Percentiles rank a stretch among this genome's conserved stretches.
These are phyloP conservation scores for Ferdinandea cuprea DNA, from an alignment of 2,888 invertebrate genomes.

Conservation along the genomic window DNA sequence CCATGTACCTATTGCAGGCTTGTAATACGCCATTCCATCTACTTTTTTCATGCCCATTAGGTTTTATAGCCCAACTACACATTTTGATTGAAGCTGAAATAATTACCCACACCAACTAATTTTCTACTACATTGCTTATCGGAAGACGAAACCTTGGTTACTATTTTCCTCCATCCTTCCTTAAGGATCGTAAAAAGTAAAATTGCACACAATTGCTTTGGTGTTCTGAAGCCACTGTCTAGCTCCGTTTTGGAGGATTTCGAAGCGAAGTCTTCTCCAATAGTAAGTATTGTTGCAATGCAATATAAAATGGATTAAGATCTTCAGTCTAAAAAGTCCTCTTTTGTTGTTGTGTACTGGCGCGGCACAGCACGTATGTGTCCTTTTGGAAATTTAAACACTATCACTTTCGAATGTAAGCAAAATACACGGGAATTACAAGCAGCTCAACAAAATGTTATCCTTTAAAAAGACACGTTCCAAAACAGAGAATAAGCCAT, in stretches of 20 bases:
- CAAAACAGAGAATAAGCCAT: slow-evolving; percentile 50
- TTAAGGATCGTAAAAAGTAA: slow-evolving; percentile 7
- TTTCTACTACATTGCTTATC: slow-evolving; percentile 46
- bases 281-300: no score
- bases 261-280: slow-evolving; percentile 51
- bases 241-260: slow-evolving; percentile 24
- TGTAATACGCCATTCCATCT: no score
- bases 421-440: slow-evolving; percentile 68
- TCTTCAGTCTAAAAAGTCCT: slow-evolving; percentile 48
- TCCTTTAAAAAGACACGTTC: slow-evolving; percentile 70
- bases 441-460: slow-evolving; percentile 69
- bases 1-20: no score
- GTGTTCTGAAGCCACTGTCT: slow-evolving; percentile 12
- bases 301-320: slow-evolving; percentile 64
- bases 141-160: slow-evolving; percentile 7
- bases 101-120: slow-evolving; percentile 54
- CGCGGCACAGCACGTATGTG: slow-evolving; percentile 38
- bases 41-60: no score
- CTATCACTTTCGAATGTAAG: slow-evolving; percentile 72
- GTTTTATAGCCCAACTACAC: slow-evolving; percentile 46
- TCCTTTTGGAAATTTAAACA: slow-evolving; percentile 54
- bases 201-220: neutral
- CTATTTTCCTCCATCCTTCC: neutral
- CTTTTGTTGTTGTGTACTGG: neutral
- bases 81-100: slow-evolving; percentile 49